Conservation (phyloP, 2,113 vertebrate species). For the Bungarus multicinctus region DNA sequence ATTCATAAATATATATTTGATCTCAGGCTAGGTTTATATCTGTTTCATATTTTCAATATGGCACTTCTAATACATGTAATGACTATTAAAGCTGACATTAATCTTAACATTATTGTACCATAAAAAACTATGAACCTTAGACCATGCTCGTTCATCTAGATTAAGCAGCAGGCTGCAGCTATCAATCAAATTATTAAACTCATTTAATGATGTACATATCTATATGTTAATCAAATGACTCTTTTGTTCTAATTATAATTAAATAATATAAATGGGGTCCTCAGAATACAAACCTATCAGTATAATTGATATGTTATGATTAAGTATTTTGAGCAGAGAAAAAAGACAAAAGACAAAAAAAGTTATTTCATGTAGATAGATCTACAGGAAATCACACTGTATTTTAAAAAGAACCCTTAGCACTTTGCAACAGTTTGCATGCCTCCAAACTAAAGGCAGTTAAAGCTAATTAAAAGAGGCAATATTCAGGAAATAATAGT, state of each 20-base stretch:
- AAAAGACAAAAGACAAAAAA: no score
- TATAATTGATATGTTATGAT: not conserved
- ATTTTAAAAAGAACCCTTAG: not conserved
- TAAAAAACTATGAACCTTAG: not conserved
- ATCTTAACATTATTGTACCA: not conserved
- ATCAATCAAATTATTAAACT: conserved; percentile 1
- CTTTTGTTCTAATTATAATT: not conserved
- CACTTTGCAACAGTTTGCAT: not conserved
- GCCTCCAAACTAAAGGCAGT: not conserved
- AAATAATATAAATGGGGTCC: not conserved
- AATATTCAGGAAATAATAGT: no score
- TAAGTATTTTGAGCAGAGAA: not conserved
- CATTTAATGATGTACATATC: not conserved
- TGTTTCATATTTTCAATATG: not conserved
- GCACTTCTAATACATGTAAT: not conserved
- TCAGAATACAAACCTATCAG: not conserved
- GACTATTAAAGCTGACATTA: not conserved
- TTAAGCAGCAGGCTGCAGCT: not conserved
- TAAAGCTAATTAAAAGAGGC: not conserved
- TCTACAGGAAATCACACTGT: not conserved
- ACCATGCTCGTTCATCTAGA: not conserved
- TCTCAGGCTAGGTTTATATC: not conserved
- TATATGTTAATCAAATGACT: not conserved
- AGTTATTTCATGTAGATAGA: not conserved
- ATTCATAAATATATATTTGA: not conserved